Base-by-base conservation (phyloP, 2,888 invertebrate genomes). In the Thereva unica region DNA sequence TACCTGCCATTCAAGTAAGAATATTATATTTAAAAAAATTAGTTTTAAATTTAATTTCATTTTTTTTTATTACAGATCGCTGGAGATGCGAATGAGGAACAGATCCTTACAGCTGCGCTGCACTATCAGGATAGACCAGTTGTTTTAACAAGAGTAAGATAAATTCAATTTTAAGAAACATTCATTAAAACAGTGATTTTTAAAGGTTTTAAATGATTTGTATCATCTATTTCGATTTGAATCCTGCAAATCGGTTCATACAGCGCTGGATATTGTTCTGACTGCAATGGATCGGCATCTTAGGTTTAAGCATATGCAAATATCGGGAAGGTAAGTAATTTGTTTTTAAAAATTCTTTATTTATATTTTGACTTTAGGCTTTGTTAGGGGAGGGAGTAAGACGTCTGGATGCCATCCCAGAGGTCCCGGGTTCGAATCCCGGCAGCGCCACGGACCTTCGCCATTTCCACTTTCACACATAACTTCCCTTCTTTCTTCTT, bases 221-320 rank as follows among this genome's bases (percentile, higher is more conserved):
- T 98, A 93, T 79, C 91, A 92, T 78, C 82, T 93, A 64, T 92
- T 94, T 77, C 87, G 93, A 64, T 91, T 89, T 76, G 93, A 93
- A 77, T 90, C 88, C 73, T 92, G 91, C 80, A 85, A 86, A 65
- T 86, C 89, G 76, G 86, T 91, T 66, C 88, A 88, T 69, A 87
- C 88, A 68, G 91, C 93, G 3, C 83, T 95, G 10, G 86, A 86
- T 73, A 87, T 93, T 40, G 92, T 97, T 8, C 84, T 98, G 49
- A 88, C 90, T 76, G 93, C 94, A 0, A 96, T 98, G 95, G 90
- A 91, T 73, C 85, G 89, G 73, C 94, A 97, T 83, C 84, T 91
- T 7, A 83, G 84, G 67, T 93, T 95, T 73, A 92, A 92, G 76
- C 92, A 93, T 74, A 92, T 98, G 74, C 97, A 97, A 81, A 96